Conservation (phyloP, 1,140 invertebrate genomes). For the Drosophila dunni region DNA sequence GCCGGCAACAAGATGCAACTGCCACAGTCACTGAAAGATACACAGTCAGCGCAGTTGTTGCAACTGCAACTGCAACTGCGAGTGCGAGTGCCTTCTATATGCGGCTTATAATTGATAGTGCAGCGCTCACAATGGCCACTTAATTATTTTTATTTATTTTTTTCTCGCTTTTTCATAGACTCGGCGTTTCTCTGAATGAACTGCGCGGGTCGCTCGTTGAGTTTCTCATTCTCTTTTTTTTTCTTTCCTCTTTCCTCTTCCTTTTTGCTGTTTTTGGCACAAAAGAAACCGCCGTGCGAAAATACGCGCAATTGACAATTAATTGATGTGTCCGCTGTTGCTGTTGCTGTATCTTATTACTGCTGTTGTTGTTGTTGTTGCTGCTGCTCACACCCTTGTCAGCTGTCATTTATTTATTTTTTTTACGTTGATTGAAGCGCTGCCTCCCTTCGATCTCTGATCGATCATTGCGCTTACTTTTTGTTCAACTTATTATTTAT, state of each 20-base stretch:
- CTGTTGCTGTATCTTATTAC: conserved; percentile 38
- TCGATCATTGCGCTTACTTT: conserved; percentile 47
- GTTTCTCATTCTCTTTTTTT: conserved; percentile 37
- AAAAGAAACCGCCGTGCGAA: conserved; percentile 81
- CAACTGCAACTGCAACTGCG: conserved; percentile 49
- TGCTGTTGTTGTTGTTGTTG: conserved; percentile 35
- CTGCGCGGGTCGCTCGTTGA: conserved; percentile 41
- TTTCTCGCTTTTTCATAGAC: conserved; percentile 47
- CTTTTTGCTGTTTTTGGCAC: conserved; percentile 37
- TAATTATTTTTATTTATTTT: conserved; percentile 63
- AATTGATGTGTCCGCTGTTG: conserved; percentile 79
- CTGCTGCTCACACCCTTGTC: conserved; percentile 77
- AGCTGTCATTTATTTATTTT: conserved; percentile 72
- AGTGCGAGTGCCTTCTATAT: conserved; percentile 38
- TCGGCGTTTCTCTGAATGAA: conserved; percentile 63
- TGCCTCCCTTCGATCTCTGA: conserved; percentile 33
- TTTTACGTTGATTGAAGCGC: conserved; percentile 60
- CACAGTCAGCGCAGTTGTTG: conserved; percentile 59
- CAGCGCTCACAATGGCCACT: conserved; percentile 67
- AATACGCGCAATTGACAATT: conserved; percentile 83
- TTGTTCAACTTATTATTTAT: conserved; percentile 72
- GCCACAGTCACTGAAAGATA: conserved; percentile 5
- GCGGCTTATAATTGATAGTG: conserved; percentile 69
- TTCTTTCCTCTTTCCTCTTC: conserved; percentile 26
- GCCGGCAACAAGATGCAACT: conserved; percentile 67